Conservation (phyloP, 2,113 vertebrate genomes). For the Arothron firmamentum region DNA sequence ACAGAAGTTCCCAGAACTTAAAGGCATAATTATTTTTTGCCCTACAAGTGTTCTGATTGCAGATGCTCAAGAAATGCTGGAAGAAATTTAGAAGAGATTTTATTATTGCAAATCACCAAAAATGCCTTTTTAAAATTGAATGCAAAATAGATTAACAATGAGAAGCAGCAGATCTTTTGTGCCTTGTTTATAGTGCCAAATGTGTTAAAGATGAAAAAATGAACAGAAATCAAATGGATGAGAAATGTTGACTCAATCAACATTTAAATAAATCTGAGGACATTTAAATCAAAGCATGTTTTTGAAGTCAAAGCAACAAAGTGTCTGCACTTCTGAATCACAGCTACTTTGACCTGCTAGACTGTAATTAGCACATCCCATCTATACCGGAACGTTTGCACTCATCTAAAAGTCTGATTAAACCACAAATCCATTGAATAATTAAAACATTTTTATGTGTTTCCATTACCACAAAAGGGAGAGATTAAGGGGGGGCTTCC, state of each 20-base stretch:
- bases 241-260: not conserved
- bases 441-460: constrained; percentile 48
- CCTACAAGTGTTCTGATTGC: too few species aligned
- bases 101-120: not conserved
- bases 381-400: constrained; percentile 44
- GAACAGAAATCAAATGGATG: not conserved
- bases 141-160: not conserved
- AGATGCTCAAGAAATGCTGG: too few species aligned
- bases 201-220: too few species aligned
- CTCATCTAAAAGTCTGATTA: constrained; percentile 57
- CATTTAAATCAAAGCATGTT: too few species aligned
- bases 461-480: constrained; percentile 43
- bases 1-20: too few species aligned
- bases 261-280: too few species aligned
- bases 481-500: constrained; percentile 22
- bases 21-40: too few species aligned
- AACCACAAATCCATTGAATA: constrained; percentile 52
- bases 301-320: too few species aligned
- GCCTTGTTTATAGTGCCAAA: too few species aligned
- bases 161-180: too few species aligned
- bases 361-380: constrained; percentile 25
- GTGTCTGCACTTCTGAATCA: too few species aligned
- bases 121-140: constrained; percentile 19
- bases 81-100: too few species aligned
- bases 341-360: constrained; percentile 23